Base-by-base conservation (phyloP, 2,113 vertebrate species). In the Daphoenositta chrysoptera region DNA sequence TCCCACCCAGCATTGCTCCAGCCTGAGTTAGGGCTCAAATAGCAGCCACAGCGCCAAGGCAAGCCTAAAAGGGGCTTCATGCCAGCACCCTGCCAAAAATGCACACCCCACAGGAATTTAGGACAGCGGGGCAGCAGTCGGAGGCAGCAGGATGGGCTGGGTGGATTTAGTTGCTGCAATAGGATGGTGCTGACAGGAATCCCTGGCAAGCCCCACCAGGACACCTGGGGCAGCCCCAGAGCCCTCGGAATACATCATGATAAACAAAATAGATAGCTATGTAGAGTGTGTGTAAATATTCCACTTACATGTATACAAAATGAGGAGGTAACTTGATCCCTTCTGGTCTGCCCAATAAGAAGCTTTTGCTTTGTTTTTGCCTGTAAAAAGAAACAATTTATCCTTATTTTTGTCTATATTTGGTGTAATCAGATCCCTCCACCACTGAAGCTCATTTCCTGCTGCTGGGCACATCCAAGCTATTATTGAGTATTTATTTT, bases 401-500 rank as follows among this genome's bases (percentile, higher is more conserved):
- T 73, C 27, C 35, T 70, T 68, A 7, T 87, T 95, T 95, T 92
- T 60, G 17, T 28, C 89, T 79, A 0, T 58, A 33, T 84, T 87
- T 24, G 39, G 13, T 91, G 81, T 87, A 85, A 94, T 56, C 65
- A 26, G 69, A 56, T 83, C 61, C 33, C 53, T 90, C 48, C 27
- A 30, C 60, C 56, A 18, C 64, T 26, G 56, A 51, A 45, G 42
- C 69, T 78, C 45, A 9, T 78, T 89, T 95, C 95, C 91, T 92
- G 77, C 89, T 78, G 53, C 27, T 83, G 64, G 72, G 47, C 64
- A 77, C 86, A 22, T 13, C 17, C 33, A 92, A 73, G 64, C 80
- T 75, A 23, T 83, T 92, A 88, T 26, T 80, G 72, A 63, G 24
- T 87, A 86, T 90, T 95, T 96, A 86, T 86, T 94, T 95, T 92